A percentile compares a stretch with the other conserved stretches of the same genome.
Conservation (phyloP, 2,113 vertebrate genomes). For the Arenaria interpres region DNA sequence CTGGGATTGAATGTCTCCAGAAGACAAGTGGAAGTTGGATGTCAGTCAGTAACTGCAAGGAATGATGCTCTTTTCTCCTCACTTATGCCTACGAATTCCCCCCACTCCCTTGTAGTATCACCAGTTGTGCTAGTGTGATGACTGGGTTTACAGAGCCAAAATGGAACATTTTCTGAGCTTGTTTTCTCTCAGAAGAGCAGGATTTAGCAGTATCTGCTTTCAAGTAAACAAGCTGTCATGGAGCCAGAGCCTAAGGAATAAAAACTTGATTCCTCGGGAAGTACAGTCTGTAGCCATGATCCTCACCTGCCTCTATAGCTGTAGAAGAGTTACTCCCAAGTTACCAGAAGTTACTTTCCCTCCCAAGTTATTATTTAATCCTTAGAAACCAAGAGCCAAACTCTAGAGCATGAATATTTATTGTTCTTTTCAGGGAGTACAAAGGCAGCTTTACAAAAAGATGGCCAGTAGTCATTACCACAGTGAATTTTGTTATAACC, state of each 20-base stretch:
- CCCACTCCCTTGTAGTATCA: not conserved
- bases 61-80: not conserved
- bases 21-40: not conserved
- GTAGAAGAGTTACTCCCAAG: not conserved
- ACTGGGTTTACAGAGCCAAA: not conserved
- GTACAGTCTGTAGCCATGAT: not conserved
- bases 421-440: slow-evolving; percentile 13
- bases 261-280: not conserved
- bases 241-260: not conserved
- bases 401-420: slow-evolving; percentile 32
- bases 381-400: not conserved
- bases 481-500: not conserved
- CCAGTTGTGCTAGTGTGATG: not conserved
- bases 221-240: not conserved
- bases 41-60: not conserved
- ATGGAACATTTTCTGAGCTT: not conserved
- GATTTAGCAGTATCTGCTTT: not conserved
- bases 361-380: not conserved
- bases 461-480: not conserved
- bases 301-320: not conserved
- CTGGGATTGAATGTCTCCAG: not conserved
- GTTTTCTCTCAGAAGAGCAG: not conserved
- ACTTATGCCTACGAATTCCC: not conserved
- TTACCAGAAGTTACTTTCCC: not conserved
- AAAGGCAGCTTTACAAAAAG: slow-evolving; percentile 56